These are phyloP conservation scores for Cecropterus lyciades DNA, from an alignment of 1,140 invertebrate genomes.

Conservation along the genomic window DNA sequence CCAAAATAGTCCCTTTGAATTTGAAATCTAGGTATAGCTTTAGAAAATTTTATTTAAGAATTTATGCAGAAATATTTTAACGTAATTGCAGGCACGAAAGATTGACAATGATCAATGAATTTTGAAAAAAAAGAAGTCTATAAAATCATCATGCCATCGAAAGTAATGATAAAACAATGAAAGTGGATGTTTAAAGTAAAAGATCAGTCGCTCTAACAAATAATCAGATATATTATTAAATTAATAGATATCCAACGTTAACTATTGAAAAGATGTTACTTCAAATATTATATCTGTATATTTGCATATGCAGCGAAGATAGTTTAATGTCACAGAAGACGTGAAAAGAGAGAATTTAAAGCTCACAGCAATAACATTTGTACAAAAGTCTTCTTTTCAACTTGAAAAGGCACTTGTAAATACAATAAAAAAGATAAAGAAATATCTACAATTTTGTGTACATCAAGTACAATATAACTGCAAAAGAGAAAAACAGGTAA, in stretches of 20 bases:
- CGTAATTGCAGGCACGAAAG: slow-evolving; percentile 27
- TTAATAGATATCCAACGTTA: too few relatives aligned
- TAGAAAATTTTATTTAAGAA: slow-evolving; percentile 3
- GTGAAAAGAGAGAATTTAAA: slow-evolving; percentile 45
- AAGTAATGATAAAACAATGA: slow-evolving; percentile 41
- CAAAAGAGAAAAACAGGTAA: background rate
- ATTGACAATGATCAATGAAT: slow-evolving; percentile 21
- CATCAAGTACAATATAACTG: too few relatives aligned
- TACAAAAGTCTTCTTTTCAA: slow-evolving; percentile 38
- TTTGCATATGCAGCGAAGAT: slow-evolving; percentile 35
- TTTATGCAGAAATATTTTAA: slow-evolving; percentile 21
- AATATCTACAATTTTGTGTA: background rate
- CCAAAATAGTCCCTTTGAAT: background rate
- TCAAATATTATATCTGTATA: slow-evolving; percentile 45
- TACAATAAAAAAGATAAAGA: background rate
- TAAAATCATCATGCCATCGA: slow-evolving; percentile 36
- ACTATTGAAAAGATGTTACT: too few relatives aligned
- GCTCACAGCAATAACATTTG: slow-evolving; percentile 52
- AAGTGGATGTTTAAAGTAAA: slow-evolving; percentile 41
- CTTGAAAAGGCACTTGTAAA: slow-evolving; percentile 25
- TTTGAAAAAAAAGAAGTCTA: slow-evolving; percentile 28
- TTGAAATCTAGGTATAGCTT: background rate
- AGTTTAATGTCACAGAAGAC: slow-evolving; percentile 39
- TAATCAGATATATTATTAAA: slow-evolving; percentile 49
- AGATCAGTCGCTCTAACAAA: slow-evolving; percentile 37